These are phyloP conservation scores for Acropternis orthonyx DNA, from an alignment of 2,797 vertebrate genomes.

Conservation along the genomic window DNA sequence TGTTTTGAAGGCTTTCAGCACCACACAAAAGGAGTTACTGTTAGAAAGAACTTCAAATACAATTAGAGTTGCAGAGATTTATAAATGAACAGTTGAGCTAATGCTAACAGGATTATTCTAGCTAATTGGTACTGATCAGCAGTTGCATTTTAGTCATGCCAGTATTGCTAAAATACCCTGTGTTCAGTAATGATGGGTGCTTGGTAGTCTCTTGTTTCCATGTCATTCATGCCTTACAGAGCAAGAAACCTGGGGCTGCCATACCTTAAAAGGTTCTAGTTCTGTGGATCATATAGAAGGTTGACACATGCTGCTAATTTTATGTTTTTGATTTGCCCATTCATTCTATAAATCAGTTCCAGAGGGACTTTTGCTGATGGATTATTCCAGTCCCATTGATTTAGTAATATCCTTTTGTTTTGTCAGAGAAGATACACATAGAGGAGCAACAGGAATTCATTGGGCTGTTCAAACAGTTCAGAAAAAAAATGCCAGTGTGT, in stretches of 20 bases:
- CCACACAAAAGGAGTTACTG: conserved; percentile 21
- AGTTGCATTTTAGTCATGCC: conserved; percentile 36
- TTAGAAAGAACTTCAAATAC: conserved; percentile 43
- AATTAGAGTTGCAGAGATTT: conserved; percentile 37
- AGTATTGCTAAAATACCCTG: conserved; percentile 19
- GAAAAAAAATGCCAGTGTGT: background rate
- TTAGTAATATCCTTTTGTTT: conserved; percentile 55
- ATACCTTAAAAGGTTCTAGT: background rate
- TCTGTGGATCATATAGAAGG: background rate
- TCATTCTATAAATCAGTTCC: conserved; percentile 57
- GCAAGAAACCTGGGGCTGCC: conserved; percentile 35
- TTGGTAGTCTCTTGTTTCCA: conserved; percentile 36
- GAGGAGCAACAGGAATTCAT: background rate
- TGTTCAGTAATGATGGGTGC: background rate
- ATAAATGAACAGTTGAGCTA: conserved; percentile 42
- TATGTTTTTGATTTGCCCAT: conserved; percentile 36
- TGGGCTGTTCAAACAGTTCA: background rate
- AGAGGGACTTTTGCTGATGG: conserved; percentile 36
- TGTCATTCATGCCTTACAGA: background rate
- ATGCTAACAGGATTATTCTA: conserved; percentile 66
- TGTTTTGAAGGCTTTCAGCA: conserved; percentile 23
- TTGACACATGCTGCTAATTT: conserved; percentile 48
- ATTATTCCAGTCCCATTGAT: conserved; percentile 25
- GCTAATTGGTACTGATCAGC: conserved; percentile 63
- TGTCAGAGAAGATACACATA: background rate